phyloP scores from a whole-genome alignment of 2,797 vertebrate species.

The Rhinella marina region DNA sequence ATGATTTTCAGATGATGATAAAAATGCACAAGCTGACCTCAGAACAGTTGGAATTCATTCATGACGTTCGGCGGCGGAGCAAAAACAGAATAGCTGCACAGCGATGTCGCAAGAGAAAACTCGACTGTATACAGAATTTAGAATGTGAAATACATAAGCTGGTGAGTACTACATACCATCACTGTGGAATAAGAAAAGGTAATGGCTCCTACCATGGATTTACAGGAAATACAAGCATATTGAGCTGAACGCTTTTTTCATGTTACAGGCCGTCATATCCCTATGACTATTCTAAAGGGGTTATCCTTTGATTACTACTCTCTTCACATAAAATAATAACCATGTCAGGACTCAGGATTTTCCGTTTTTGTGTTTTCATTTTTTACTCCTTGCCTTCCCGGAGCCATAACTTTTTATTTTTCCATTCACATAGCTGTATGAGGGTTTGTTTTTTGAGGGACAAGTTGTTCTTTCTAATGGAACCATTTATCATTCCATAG shows the following conservation, averaged over 20 bases:
- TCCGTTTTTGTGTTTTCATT: too few species aligned
- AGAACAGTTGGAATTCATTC: conserved; percentile 98
- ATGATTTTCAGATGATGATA: conserved; percentile 99
- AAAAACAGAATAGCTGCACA: conserved; percentile 98
- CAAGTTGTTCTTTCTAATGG: too few species aligned
- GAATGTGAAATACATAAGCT: conserved; percentile 98
- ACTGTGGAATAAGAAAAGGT: background rate
- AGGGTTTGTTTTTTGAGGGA: too few species aligned
- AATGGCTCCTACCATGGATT: background rate
- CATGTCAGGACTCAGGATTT: too few species aligned
- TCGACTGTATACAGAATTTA: conserved; percentile 97
- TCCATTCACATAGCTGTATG: too few species aligned
- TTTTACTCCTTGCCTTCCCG: too few species aligned
- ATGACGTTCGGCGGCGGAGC: conserved; percentile 92
- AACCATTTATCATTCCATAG: too few species aligned
- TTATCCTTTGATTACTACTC: too few species aligned
- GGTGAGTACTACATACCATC: conserved; percentile 75
- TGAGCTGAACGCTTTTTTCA: background rate
- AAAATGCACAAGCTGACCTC: conserved; percentile 99
- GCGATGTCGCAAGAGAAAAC: conserved; percentile 97
- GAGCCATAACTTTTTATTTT: too few species aligned
- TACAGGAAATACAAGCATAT: background rate
- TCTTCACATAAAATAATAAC: too few species aligned
- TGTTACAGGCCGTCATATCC: background rate
- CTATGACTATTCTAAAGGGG: too few species aligned